A percentile compares a stretch with the other conserved stretches of the same genome.
These are phyloP conservation scores for Megalonaias nervosa DNA, from an alignment of 1,140 invertebrate species.

Conservation along the genomic window DNA sequence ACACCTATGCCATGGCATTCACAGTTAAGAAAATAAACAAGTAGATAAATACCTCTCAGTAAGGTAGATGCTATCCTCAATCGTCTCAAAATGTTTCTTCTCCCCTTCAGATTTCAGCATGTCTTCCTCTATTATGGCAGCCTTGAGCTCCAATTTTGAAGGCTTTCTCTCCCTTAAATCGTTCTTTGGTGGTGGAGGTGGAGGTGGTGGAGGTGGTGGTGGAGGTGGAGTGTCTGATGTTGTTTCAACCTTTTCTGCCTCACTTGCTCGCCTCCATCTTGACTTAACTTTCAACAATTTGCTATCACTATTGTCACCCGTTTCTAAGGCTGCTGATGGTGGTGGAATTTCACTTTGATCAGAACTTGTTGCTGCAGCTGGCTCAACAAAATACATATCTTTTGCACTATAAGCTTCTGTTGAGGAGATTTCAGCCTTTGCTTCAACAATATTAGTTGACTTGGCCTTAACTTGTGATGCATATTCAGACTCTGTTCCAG, in stretches of 20 bases:
- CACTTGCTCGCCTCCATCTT: slow-evolving; percentile 86
- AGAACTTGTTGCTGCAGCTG: slow-evolving; percentile 9
- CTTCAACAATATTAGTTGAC: background rate
- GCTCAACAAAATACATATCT: slow-evolving; percentile 30
- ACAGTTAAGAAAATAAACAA: background rate
- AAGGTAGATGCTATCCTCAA: slow-evolving; percentile 87
- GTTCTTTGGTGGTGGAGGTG: slow-evolving; percentile 14
- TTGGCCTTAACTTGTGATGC: background rate
- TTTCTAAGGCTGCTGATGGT: background rate
- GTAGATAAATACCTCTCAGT: slow-evolving; percentile 68
- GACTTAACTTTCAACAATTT: slow-evolving; percentile 90
- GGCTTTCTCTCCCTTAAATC: slow-evolving; percentile 3
- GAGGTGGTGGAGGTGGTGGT: slow-evolving; percentile 16
- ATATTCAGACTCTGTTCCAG: too few species aligned
- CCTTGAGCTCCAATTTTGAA: slow-evolving; percentile 26
- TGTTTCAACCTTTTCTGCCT: slow-evolving; percentile 76
- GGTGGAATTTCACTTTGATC: background rate
- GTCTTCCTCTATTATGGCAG: slow-evolving; percentile 70
- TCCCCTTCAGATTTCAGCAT: slow-evolving; percentile 73
- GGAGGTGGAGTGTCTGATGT: slow-evolving; percentile 26
- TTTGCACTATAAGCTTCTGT: slow-evolving; percentile 39
- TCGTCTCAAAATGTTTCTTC: slow-evolving; percentile 80
- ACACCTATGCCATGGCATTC: background rate
- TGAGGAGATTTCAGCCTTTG: slow-evolving; percentile 38
- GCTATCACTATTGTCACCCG: background rate